These are phyloP conservation scores for Anguilla pacifica DNA, from an alignment of 2,797 vertebrate species.

Conservation along the genomic window DNA sequence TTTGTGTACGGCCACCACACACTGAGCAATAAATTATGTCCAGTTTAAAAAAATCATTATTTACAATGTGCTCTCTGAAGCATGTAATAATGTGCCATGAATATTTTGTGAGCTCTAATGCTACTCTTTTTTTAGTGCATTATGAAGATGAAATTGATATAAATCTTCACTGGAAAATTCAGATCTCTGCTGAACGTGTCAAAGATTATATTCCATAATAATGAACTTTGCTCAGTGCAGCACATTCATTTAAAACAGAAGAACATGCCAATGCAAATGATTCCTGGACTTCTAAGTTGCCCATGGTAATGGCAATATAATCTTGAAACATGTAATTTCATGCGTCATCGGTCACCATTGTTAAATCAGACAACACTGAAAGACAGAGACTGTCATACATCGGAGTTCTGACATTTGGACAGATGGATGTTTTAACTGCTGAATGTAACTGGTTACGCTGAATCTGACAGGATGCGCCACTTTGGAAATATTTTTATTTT, in stretches of 20 bases:
- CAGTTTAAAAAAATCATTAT: background rate
- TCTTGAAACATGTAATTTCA: conserved; percentile 65
- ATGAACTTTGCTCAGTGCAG: background rate
- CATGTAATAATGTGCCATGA: background rate
- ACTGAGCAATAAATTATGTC: background rate
- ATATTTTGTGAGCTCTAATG: background rate
- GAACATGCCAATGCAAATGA: background rate
- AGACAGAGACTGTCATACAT: conserved; percentile 38
- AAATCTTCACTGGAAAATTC: background rate
- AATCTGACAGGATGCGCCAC: background rate
- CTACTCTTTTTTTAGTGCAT: background rate
- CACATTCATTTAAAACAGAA: background rate
- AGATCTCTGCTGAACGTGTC: background rate
- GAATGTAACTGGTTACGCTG: background rate
- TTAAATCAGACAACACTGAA: conserved; percentile 69
- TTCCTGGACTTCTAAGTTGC: background rate
- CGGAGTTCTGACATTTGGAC: conserved; percentile 8
- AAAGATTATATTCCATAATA: background rate
- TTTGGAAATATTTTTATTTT: background rate
- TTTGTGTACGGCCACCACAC: conserved; percentile 2
- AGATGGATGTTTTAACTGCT: conserved; percentile 11
- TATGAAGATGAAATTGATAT: background rate
- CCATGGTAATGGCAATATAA: conserved; percentile 45
- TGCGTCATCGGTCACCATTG: conserved; percentile 58
- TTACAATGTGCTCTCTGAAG: conserved; percentile 4